These are phyloP conservation scores for Drosophila sulfurigaster DNA, from an alignment of 1,140 invertebrate species.

Conservation along the genomic window DNA sequence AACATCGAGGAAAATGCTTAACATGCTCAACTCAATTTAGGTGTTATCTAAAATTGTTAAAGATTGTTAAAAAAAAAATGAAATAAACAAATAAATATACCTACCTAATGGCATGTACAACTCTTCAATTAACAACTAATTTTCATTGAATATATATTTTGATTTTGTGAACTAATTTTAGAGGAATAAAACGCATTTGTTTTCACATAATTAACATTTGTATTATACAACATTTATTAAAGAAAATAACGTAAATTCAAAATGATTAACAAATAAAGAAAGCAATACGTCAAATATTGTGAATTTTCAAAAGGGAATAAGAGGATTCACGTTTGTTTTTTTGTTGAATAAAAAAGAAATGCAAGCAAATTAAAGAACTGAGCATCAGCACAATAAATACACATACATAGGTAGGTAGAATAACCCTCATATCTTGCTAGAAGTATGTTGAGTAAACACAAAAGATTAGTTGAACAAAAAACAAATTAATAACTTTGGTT, in stretches of 20 bases:
- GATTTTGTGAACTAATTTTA: conserved; percentile 50
- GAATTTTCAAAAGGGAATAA: conserved; percentile 18
- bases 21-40: conserved; percentile 21
- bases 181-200: conserved; percentile 59
- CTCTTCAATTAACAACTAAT: conserved; percentile 50
- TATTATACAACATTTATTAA: conserved; percentile 72
- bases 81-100: conserved; percentile 58
- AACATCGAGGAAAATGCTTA: conserved; percentile 36
- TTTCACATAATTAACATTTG: conserved; percentile 51
- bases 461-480: conserved; percentile 35
- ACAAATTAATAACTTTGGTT: conserved; percentile 38
- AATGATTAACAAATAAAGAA: conserved; percentile 9
- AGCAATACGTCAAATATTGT: conserved; percentile 18
- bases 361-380: conserved; percentile 64
- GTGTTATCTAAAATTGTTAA: conserved; percentile 9
- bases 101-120: conserved; percentile 68
- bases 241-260: conserved; percentile 7
- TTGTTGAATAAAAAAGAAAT: conserved; percentile 41
- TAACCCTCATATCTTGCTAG: conserved; percentile 17
- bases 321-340: conserved; percentile 18
- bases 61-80: conserved; percentile 9
- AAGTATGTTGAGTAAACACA: conserved; percentile 19
- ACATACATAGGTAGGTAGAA: conserved; percentile 57
- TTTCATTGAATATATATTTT: conserved; percentile 39
- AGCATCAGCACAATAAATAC: conserved; percentile 66